phyloP scores from a whole-genome alignment of 2,797 vertebrate genomes.

The Ataeniobius toweri region DNA sequence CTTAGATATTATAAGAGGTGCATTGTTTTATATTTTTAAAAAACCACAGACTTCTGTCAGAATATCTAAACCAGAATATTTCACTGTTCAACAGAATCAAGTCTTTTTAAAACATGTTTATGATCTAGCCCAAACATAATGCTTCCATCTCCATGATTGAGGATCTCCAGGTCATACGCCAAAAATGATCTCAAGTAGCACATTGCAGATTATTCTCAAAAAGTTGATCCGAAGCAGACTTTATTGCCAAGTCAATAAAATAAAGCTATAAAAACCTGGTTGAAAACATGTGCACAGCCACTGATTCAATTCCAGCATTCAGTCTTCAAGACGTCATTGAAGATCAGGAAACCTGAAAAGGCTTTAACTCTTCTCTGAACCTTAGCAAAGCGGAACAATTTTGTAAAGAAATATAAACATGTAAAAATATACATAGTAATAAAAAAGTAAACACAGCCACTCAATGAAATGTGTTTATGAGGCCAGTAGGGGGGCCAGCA shows the following conservation, averaged over 20 bases:
- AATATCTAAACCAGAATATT: background rate
- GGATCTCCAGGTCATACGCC: too few relatives aligned
- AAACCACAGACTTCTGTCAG: background rate
- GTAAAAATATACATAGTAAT: too few relatives aligned
- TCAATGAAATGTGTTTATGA: background rate
- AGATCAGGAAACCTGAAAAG: background rate
- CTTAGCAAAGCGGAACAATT: background rate
- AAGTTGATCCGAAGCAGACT: background rate
- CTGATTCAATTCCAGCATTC: background rate
- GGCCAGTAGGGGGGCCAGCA: background rate
- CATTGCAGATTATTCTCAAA: background rate
- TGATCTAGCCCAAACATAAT: background rate
- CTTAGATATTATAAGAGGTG: background rate
- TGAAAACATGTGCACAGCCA: background rate
- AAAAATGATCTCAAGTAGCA: too few relatives aligned
- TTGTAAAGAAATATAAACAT: background rate
- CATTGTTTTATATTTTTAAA: background rate
- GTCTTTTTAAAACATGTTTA: background rate
- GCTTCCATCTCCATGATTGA: too few relatives aligned
- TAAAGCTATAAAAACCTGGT: background rate
- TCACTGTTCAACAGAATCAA: background rate
- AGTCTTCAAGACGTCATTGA: background rate
- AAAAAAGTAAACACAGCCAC: too few relatives aligned
- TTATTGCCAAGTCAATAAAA: background rate
- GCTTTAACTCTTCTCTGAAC: background rate